Evolutionary conservation across 2,797 vertebrate species (phyloP), one percentile per base, ranked within the genome.

Genomic region (Pipistrellus pipistrellus): DNA sequence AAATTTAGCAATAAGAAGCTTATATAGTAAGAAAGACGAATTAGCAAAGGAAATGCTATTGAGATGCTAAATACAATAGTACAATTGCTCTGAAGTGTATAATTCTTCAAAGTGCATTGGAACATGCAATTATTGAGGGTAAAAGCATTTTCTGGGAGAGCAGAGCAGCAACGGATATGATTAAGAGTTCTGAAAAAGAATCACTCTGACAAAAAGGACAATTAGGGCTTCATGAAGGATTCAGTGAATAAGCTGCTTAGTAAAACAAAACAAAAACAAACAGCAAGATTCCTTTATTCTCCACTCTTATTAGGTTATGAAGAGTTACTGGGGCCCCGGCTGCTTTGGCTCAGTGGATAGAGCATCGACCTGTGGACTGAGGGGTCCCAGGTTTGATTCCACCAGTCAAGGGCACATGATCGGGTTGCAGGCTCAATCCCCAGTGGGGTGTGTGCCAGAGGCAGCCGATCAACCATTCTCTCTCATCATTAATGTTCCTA

Each of bases 61-160:
- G 64, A 41, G 85, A 13, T 85, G 48, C 59, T 44, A 35, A 48
- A 76, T 66, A 18, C 27, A n/a, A 30, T 69, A 75, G 64, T 35
- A 44, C 30, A 82, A 81, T 94, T 88, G 41, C 18, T 81, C 48
- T 95, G 51, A 96, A 95, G 92, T 46, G 27, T 5, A 66, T 62
- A 87, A 64, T 5, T 89, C 81, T 95, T 94, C 25, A 92, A 69
- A 92, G 41, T 85, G 3, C 51, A 78, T 35, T 78, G 32, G 13
- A 71, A 77, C 20, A 44, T 53, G 27, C 4, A 73, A 44, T 87
- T 87, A 62, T 8, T 85, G 51, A 90, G 21, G 55, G 21, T 20
- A 59, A 73, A 78, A 82, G 62, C 35, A 4, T 83, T 86, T 88
- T 2, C 30, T 59, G 7, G 17, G 15, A 85, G 8, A 86, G 21